A percentile compares a stretch with the other conserved stretches of the same genome.
phyloP scores from a whole-genome alignment of 2,888 invertebrate genomes.

The Xiphydria camelus region DNA sequence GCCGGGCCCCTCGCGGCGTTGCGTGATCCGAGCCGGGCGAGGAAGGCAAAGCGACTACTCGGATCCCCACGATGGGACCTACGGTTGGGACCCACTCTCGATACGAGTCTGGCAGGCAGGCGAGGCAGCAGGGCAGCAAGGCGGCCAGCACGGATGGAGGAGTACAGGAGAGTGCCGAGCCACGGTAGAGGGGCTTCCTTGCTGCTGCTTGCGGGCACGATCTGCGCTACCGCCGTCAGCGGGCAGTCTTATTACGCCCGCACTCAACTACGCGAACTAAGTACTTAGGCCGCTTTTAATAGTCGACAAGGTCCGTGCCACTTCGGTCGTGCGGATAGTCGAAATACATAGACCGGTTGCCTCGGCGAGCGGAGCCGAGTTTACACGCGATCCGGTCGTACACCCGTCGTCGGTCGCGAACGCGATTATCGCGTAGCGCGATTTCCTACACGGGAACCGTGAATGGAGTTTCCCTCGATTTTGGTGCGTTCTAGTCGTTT shows the following conservation, averaged over 20 bases:
- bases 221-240: constrained; percentile 41
- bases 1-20: neutral
- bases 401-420: no score
- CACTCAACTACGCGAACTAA: constrained; percentile 47
- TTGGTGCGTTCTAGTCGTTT: no score
- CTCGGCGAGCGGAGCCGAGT: no score
- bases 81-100: neutral
- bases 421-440: no score
- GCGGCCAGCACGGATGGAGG: constrained; percentile 11
- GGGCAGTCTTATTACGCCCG: constrained; percentile 49
- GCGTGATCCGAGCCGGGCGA: neutral
- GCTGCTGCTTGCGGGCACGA: constrained; percentile 34
- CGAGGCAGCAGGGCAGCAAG: constrained; percentile 23
- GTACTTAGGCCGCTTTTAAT: constrained; percentile 27
- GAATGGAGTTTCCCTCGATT: no score
- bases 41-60: constrained; percentile 1
- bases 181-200: constrained; percentile 20
- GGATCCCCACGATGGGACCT: neutral
- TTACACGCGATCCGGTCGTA: no score
- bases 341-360: neutral
- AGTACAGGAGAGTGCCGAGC: neutral
- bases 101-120: constrained; percentile 25
- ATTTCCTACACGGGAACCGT: no score
- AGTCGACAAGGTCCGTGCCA: constrained; percentile 9
- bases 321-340: neutral